Percentiles rank a stretch among this genome's conserved stretches.
Conservation (phyloP, 2,797 vertebrate species). For the Crenuchus spilurus region DNA sequence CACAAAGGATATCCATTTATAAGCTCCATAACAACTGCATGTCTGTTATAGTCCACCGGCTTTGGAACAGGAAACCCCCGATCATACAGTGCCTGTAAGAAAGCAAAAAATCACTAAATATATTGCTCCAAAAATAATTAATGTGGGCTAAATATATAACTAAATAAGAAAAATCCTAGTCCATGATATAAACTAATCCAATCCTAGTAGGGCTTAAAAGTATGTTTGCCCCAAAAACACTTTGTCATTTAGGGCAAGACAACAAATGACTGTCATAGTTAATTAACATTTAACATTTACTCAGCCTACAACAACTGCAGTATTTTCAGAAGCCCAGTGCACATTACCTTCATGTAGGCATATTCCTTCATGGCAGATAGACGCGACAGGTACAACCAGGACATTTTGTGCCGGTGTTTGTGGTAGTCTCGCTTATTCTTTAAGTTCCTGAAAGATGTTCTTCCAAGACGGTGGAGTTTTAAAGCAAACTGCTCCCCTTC, state of each 20-base stretch:
- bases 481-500: slow-evolving; percentile 87
- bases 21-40: slow-evolving; percentile 96
- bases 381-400: slow-evolving; percentile 96
- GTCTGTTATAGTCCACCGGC: slow-evolving; percentile 94
- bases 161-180: background rate
- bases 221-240: too few species aligned
- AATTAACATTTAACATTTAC: too few species aligned
- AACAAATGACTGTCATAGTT: too few species aligned
- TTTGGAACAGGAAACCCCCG: slow-evolving; percentile 95
- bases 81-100: slow-evolving; percentile 84
- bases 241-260: too few species aligned
- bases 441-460: slow-evolving; percentile 94
- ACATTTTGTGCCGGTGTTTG: slow-evolving; percentile 90
- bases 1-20: slow-evolving; percentile 95
- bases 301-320: too few species aligned
- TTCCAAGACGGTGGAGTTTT: slow-evolving; percentile 92
- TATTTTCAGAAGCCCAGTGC: too few species aligned
- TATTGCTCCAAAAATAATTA: background rate
- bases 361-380: slow-evolving; percentile 97
- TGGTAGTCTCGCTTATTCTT: slow-evolving; percentile 99
- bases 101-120: background rate
- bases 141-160: too few species aligned
- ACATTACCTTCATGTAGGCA: slow-evolving; percentile 93
- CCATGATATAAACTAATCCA: too few species aligned
- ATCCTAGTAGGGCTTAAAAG: too few species aligned